Evolutionary conservation across 2,113 vertebrate species (phyloP).

Genomic region (Orthonyx spaldingii): DNA sequence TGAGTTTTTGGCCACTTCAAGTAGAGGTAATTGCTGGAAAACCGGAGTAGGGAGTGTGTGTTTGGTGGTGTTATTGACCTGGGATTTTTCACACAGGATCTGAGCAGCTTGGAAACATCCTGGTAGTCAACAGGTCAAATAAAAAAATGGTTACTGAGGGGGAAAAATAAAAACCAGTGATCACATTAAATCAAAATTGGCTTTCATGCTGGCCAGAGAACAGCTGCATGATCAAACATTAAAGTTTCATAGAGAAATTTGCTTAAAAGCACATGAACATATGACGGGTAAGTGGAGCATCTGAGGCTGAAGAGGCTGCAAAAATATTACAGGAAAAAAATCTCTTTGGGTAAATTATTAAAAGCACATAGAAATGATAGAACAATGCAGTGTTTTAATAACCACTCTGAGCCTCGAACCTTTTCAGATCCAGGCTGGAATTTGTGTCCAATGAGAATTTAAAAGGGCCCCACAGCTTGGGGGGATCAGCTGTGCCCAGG

Average conservation of each 20-base stretch:
- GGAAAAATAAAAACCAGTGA: neutral
- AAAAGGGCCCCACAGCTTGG: rapidly evolving
- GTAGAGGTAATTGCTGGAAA: neutral
- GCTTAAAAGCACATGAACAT: neutral
- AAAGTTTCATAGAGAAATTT: neutral
- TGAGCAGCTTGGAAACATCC: neutral
- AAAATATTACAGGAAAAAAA: neutral
- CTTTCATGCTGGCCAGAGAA: neutral
- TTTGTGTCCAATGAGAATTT: neutral
- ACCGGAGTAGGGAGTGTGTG: neutral
- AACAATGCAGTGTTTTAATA: neutral
- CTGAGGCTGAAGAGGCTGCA: neutral
- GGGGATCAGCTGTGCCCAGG: neutral
- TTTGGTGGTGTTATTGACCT: neutral
- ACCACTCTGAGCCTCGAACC: neutral
- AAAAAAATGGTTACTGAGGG: neutral
- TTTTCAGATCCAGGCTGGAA: neutral
- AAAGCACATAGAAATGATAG: neutral
- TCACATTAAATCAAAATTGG: neutral
- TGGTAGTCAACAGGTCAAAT: neutral
- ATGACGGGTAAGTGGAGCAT: neutral
- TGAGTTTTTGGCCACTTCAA: neutral
- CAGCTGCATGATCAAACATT: neutral
- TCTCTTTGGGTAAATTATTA: neutral
- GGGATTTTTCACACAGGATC: neutral